A percentile compares a stretch with the other conserved stretches of the same genome.
Conservation (phyloP, 2,113 vertebrate genomes). For the Chunga burmeisteri region DNA sequence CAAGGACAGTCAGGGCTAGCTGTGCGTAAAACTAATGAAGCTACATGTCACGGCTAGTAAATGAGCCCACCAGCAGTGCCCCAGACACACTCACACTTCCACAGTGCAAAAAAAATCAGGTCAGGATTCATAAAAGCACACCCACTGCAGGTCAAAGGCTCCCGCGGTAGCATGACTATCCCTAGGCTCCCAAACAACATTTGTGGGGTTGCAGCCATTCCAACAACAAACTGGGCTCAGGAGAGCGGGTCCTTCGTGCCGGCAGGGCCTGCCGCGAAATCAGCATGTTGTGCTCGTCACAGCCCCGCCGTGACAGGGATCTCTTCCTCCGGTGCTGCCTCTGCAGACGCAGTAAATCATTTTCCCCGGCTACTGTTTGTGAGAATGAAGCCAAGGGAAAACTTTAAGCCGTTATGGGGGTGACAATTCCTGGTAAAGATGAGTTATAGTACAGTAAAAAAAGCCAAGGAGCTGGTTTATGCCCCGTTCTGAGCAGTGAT, state of each 20-base stretch:
- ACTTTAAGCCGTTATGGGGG: slow-evolving; percentile 4
- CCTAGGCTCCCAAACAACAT: not conserved
- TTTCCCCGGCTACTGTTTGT: slow-evolving; percentile 9
- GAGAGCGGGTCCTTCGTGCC: not conserved
- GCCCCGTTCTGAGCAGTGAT: not conserved
- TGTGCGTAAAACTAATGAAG: not conserved
- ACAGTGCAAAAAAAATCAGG: not conserved
- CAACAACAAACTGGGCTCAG: not conserved
- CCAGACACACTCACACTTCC: not conserved
- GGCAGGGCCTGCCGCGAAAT: not conserved
- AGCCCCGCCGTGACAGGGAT: slow-evolving; percentile 10
- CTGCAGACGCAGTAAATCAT: slow-evolving; percentile 54
- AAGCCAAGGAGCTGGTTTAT: slow-evolving; percentile 18
- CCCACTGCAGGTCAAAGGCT: not conserved
- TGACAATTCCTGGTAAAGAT: slow-evolving; percentile 49
- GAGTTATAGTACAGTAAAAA: slow-evolving; percentile 33
- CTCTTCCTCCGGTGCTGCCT: slow-evolving; percentile 37
- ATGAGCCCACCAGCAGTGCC: not conserved
- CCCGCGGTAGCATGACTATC: not conserved
- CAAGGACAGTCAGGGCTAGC: not conserved
- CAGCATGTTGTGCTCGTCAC: not conserved
- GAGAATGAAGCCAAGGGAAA: slow-evolving; percentile 54
- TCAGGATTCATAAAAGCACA: not conserved
- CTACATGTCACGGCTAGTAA: not conserved
- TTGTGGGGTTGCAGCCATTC: not conserved